A percentile compares a stretch with the other conserved stretches of the same genome.
Conservation (phyloP, 2,888 invertebrate species). For the Ophion slaviceki region DNA sequence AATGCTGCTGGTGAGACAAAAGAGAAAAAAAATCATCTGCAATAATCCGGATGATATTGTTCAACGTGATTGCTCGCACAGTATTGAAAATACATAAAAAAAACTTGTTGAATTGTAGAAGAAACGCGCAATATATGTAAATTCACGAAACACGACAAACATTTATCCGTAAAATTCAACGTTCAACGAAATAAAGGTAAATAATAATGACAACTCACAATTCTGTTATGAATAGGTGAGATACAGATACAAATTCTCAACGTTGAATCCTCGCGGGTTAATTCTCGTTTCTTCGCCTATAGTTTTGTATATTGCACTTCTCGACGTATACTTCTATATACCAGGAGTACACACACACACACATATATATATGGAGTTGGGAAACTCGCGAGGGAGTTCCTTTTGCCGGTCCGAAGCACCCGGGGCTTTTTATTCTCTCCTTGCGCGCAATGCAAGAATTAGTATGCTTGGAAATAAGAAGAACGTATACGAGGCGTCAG, state of each 20-base stretch:
- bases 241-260: conserved; percentile 17
- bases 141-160: background rate
- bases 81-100: background rate
- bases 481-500: background rate
- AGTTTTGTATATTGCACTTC: conserved; percentile 44
- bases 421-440: conserved; percentile 40
- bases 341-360: background rate
- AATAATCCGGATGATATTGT: background rate
- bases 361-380: conserved; percentile 29
- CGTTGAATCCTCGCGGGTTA: conserved; percentile 58
- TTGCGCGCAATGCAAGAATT: conserved; percentile 44
- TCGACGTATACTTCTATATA: background rate
- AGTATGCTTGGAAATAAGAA: conserved; percentile 35
- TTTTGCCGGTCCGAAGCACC: conserved; percentile 18
- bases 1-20: conserved; percentile 4
- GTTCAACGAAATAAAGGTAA: conserved; percentile 5
- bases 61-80: no score
- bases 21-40: background rate
- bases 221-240: conserved; percentile 25
- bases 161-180: no score
- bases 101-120: background rate
- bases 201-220: conserved; percentile 56
- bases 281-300: conserved; percentile 52
- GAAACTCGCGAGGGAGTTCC: conserved; percentile 57
- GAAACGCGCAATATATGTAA: background rate